These are phyloP conservation scores for Hemistola chrysoprasaria DNA, from an alignment of 2,888 invertebrate genomes.

Conservation along the genomic window DNA sequence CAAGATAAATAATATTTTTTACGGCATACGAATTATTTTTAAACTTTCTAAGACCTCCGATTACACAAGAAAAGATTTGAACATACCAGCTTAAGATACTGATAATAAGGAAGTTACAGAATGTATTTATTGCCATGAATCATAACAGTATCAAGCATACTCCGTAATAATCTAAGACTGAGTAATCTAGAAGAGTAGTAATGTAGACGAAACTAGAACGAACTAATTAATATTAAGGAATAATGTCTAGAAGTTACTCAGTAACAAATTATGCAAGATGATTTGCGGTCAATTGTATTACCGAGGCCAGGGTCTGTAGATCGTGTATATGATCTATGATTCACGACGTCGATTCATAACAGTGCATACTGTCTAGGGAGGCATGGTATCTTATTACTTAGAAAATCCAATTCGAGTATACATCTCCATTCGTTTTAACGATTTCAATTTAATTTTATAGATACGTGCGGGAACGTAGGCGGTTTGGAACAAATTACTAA, in stretches of 20 bases:
- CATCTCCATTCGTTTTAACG: slow-evolving; percentile 19
- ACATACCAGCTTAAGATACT: too few relatives aligned
- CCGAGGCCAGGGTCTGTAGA: slow-evolving; percentile 49
- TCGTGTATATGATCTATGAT: slow-evolving; percentile 61
- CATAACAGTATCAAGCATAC: too few relatives aligned
- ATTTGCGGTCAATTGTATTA: slow-evolving; percentile 49
- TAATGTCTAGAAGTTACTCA: slow-evolving; percentile 6
- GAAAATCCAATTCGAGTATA: slow-evolving; percentile 17
- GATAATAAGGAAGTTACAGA: too few relatives aligned
- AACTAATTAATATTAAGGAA: slow-evolving; percentile 13
- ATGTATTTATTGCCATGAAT: too few relatives aligned
- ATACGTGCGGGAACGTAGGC: slow-evolving; percentile 31
- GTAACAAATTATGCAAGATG: slow-evolving; percentile 25
- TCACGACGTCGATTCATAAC: slow-evolving; percentile 45
- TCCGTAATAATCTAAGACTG: too few relatives aligned
- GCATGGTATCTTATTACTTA: slow-evolving; percentile 16
- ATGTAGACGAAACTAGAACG: too few relatives aligned
- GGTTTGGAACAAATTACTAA: slow-evolving; percentile 12
- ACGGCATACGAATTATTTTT: slow-evolving; percentile 10
- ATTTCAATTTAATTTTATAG: slow-evolving; percentile 35
- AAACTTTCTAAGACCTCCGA: background rate
- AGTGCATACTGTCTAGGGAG: slow-evolving; percentile 25
- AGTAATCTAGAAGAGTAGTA: too few relatives aligned
- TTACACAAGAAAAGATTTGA: too few relatives aligned
- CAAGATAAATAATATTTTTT: slow-evolving; percentile 40